Percentiles rank a stretch among this genome's conserved stretches.
These are phyloP conservation scores for Apamea sordens DNA, from an alignment of 2,888 invertebrate species.

Conservation along the genomic window DNA sequence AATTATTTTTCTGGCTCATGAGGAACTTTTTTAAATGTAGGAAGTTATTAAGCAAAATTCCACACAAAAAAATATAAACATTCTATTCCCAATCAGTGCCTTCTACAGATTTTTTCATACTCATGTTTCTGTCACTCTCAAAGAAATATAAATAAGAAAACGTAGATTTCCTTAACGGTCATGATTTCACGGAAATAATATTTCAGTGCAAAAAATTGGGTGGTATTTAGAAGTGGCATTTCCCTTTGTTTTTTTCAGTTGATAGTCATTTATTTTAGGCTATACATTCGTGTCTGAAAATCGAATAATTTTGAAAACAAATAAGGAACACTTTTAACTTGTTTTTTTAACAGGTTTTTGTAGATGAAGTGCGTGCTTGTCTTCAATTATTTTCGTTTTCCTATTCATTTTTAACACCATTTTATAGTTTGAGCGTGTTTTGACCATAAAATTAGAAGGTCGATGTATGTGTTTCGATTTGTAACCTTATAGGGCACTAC, in stretches of 20 bases:
- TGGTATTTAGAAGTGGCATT: background rate
- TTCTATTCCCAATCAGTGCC: background rate
- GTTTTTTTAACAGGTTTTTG: constrained; percentile 36
- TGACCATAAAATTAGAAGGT: constrained; percentile 48
- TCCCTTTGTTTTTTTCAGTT: background rate
- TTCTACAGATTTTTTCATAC: background rate
- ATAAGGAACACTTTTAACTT: constrained; percentile 38
- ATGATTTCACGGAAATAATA: constrained; percentile 22
- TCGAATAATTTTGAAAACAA: constrained; percentile 22
- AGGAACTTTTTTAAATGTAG: background rate
- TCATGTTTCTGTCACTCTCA: background rate
- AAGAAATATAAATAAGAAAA: constrained; percentile 1
- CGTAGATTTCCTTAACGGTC: background rate
- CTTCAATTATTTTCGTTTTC: constrained; percentile 45
- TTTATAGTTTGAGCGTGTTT: constrained; percentile 22
- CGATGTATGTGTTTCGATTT: constrained; percentile 9
- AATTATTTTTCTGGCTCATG: background rate
- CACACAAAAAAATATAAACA: constrained; percentile 15
- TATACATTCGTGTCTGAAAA: background rate
- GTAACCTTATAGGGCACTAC: constrained; percentile 21
- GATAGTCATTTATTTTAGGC: background rate
- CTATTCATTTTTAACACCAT: constrained; percentile 44
- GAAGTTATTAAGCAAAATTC: background rate
- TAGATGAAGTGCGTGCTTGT: constrained; percentile 41
- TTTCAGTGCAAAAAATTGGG: background rate